Base-by-base conservation (phyloP, 1,140 invertebrate species). In the Portunus trituberculatus region DNA sequence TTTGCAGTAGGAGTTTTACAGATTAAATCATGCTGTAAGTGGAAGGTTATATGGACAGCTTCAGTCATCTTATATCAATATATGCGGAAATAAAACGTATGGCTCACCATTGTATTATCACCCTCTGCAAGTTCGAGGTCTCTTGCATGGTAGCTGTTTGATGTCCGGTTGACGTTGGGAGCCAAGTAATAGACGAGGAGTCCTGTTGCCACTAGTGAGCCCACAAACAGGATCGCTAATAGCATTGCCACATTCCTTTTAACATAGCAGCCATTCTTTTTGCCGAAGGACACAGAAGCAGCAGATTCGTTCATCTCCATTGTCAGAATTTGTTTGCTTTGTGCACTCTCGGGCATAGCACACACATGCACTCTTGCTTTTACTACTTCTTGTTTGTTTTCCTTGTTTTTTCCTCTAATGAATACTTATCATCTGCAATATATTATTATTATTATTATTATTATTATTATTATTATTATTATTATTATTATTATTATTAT, bases 161-260 rank as follows among this genome's bases (percentile, higher is more conserved):
- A 59, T 59, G 16, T 59, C 52, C 8, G 39, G 39, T 48, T 52
- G 83, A 67, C 48, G 0, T 31, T 4, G 0, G 98, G 97, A 1
- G 98, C 98, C 94, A 98, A 98, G 97, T 98, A 98, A 96, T 98
- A 98, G 2, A 98, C 98, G 90, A 98, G 97, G 3, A 98, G 97
- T 1, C 98, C 97, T 7, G 98, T 98, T 45, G 97, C 97, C 0
- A 98, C 97, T 25, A 98, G 94, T n/a, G 97, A 97, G 92, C 97
- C 96, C 4, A 97, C 96, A 96, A 98, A 97, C 83, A 97, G 97
- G 12, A 97, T 95, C 6, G 97, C 97, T 4, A 98, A 96, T 2
- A 97, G 96, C 88, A 76, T n/a, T 0, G 48, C 39, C 31, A 86
- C 84, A 46, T 28, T 20, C 52, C 84, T 59, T 45, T 59, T 95